Conservation (phyloP, 1,140 invertebrate genomes). For the Lasioglossum albipes region DNA sequence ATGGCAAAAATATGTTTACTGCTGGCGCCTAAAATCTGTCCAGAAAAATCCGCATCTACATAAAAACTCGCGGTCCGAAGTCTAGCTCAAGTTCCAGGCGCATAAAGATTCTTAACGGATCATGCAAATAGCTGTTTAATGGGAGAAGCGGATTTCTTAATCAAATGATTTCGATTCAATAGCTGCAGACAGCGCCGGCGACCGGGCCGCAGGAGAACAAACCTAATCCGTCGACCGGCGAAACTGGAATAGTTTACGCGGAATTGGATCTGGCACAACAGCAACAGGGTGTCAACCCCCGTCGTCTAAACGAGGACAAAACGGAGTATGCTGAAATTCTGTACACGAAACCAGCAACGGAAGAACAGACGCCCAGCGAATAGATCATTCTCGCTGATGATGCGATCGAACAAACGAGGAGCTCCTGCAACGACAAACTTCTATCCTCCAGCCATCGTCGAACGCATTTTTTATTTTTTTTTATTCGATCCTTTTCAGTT, state of each 20-base stretch:
- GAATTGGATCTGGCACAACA: slow-evolving; percentile 79
- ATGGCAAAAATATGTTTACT: too few species aligned
- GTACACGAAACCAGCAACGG: slow-evolving; percentile 76
- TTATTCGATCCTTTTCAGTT: slow-evolving; percentile 21
- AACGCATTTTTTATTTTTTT: neutral
- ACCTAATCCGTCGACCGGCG: slow-evolving; percentile 54
- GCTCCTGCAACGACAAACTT: slow-evolving; percentile 25
- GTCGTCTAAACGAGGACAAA: slow-evolving; percentile 78
- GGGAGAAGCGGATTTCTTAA: neutral
- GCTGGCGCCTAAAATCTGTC: too few species aligned
- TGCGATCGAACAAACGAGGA: neutral
- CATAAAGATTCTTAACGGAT: too few species aligned
- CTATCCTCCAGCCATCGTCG: neutral
- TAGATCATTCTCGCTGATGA: slow-evolving; percentile 38
- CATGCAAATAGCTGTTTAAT: too few species aligned
- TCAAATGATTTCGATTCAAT: neutral
- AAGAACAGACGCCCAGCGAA: slow-evolving; percentile 59
- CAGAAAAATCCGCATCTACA: too few species aligned
- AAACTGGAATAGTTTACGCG: slow-evolving; percentile 80
- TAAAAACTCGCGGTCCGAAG: too few species aligned
- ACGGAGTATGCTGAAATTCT: slow-evolving; percentile 82
- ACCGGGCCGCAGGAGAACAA: slow-evolving; percentile 39
- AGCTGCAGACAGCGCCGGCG: slow-evolving; percentile 48
- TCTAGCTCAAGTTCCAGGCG: too few species aligned
- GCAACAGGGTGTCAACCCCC: slow-evolving; percentile 66